Base-by-base conservation (phyloP, 53 echinoderm and acorn worm species). In the Henricia sp. region DNA sequence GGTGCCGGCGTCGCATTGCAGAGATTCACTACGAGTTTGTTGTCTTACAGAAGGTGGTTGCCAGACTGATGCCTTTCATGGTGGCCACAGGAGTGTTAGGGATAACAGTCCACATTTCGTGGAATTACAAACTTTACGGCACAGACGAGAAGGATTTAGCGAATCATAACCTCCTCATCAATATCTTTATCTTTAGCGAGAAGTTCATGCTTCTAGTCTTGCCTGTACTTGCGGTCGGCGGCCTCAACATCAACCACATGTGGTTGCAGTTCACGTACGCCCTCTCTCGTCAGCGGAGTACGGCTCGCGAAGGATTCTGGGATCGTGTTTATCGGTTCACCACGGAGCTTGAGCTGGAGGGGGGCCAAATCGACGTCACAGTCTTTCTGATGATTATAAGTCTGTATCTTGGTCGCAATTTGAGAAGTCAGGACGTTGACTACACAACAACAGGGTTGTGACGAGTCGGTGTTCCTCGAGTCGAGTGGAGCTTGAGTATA, bases 91-190 rank as follows among this genome's bases (percentile, higher is more conserved):
- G 86, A 8, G 73, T 91, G 11, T 72, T 94, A 11, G 94, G 94
- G 62, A 16, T 94, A 0, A 91, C 91, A 16, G 84, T 94, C 30
- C 94, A 94, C 77, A 50, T 94, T 10, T 89, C 70, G 11, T 94
- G 94, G 94, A 94, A 94, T 72, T 94, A 94, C 52, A 21, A 74
- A 42, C 86, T 88, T 3, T 88, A 91, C 83, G 77, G 68, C 50
- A 30, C 43, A 41, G 60, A 55, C n/a, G 29, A 66, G 40, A 9
- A 37, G 13, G 23, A 28, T 13, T 30, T 54, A 4, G 42, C 68
- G 13, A 39, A 37, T 4, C 68, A 74, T 4, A 43, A 86, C 28
- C 30, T 91, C 3, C 30, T 84, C 11, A 82, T 88, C 59, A 91
- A 91, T 43, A 57, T 91, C 14, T 67, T 91, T n/a, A 94, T 94